Conservation (phyloP, 2,888 invertebrate genomes). For the Melinaea menophilus region DNA sequence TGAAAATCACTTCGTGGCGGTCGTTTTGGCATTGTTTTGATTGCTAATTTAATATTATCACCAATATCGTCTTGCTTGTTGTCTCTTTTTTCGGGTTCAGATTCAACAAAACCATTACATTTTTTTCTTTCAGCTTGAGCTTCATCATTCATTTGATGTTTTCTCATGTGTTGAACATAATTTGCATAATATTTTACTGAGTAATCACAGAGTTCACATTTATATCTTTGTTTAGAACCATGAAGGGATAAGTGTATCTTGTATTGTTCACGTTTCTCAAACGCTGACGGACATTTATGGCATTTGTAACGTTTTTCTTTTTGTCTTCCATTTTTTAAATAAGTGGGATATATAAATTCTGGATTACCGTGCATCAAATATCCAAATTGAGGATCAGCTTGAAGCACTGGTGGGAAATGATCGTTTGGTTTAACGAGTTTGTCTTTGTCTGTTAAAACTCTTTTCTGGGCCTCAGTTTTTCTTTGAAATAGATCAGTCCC, state of each 20-base stretch:
- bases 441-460: constrained; percentile 68
- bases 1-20: constrained; percentile 68
- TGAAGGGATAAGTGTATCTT: constrained; percentile 89
- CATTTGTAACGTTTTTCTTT: constrained; percentile 90
- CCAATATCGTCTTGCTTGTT: constrained; percentile 49
- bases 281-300: constrained; percentile 91
- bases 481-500: constrained; percentile 82
- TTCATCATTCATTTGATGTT: constrained; percentile 85
- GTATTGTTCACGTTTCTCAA: constrained; percentile 90
- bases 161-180: constrained; percentile 88
- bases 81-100: constrained; percentile 44
- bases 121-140: constrained; percentile 79
- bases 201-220: constrained; percentile 91
- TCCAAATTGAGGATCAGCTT: constrained; percentile 82
- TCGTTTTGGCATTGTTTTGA: constrained; percentile 69
- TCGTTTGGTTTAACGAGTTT: constrained; percentile 73
- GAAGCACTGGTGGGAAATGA: constrained; percentile 72
- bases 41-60: constrained; percentile 66
- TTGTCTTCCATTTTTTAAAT: constrained; percentile 83
- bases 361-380: constrained; percentile 85
- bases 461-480: constrained; percentile 79
- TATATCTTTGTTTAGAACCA: constrained; percentile 89
- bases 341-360: constrained; percentile 86
- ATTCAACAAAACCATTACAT: constrained; percentile 47
- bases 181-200: constrained; percentile 92